These are phyloP conservation scores for Strigamia transsilvanica DNA, from an alignment of 2,888 invertebrate genomes.

Conservation along the genomic window DNA sequence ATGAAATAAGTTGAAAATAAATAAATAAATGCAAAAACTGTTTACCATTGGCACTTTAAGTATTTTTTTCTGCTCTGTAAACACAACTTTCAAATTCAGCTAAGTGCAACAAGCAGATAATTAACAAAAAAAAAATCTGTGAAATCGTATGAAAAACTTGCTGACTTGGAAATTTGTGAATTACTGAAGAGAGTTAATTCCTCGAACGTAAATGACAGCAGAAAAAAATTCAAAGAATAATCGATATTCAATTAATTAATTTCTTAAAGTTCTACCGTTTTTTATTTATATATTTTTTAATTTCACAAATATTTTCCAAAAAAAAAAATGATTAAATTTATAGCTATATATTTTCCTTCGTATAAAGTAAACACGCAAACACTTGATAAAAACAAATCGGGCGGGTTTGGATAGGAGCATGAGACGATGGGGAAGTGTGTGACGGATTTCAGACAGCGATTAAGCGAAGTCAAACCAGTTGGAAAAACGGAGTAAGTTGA, in stretches of 20 bases:
- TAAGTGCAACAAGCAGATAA: background rate
- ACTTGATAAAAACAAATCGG: slow-evolving; percentile 43
- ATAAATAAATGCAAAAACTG: background rate
- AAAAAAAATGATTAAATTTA: background rate
- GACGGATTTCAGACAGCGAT: slow-evolving; percentile 49
- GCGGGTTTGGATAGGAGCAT: background rate
- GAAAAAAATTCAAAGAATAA: background rate
- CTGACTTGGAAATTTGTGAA: slow-evolving; percentile 17
- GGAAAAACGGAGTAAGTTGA: slow-evolving; percentile 46
- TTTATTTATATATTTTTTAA: no score
- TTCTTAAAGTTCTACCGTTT: background rate
- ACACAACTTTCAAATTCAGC: background rate
- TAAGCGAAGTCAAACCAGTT: slow-evolving; percentile 38
- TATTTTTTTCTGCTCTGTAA: background rate
- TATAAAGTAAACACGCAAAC: background rate
- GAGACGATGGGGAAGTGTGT: slow-evolving; percentile 18
- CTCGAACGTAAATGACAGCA: background rate
- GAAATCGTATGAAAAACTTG: slow-evolving; percentile 11
- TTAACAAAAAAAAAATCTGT: slow-evolving; percentile 8
- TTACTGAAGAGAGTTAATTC: slow-evolving; percentile 13
- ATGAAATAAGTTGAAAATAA: background rate
- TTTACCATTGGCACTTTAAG: background rate
- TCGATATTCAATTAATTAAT: slow-evolving; percentile 25
- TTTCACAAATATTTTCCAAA: background rate
- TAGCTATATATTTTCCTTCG: background rate